These are phyloP conservation scores for Podilymbus podiceps DNA, from an alignment of 2,113 vertebrate species.

Conservation along the genomic window DNA sequence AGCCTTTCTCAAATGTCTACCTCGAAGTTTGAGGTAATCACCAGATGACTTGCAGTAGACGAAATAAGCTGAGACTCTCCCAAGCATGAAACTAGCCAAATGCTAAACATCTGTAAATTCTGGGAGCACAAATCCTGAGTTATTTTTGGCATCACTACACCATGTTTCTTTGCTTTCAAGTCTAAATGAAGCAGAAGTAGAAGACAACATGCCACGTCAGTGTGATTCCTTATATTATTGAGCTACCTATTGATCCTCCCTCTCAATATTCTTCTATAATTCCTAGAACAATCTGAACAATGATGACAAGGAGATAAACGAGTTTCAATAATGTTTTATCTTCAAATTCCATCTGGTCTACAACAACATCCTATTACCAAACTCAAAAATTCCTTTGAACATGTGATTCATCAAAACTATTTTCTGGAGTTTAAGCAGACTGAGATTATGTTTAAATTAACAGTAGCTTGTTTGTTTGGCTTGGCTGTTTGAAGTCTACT, in stretches of 20 bases:
- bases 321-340: not conserved
- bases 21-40: slow-evolving; percentile 1
- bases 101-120: slow-evolving; percentile 18
- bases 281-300: not conserved
- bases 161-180: not conserved
- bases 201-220: rapidly evolving
- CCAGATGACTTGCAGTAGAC: not conserved
- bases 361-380: not conserved
- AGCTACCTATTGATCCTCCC: not conserved
- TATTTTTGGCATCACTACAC: not conserved
- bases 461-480: not conserved
- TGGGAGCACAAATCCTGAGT: not conserved
- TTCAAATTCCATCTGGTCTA: not conserved
- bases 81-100: slow-evolving; percentile 30
- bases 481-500: not conserved
- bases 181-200: not conserved
- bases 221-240: not conserved
- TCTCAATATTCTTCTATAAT: not conserved
- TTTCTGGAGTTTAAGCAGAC: not conserved
- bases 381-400: not conserved
- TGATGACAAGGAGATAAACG: not conserved
- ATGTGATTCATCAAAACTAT: not conserved
- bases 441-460: not conserved
- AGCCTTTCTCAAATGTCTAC: not conserved
- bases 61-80: slow-evolving; percentile 5